A percentile compares a stretch with the other conserved stretches of the same genome.
Evolutionary conservation across 2,797 vertebrate species (phyloP).

Genomic region (Pristis pectinata): DNA sequence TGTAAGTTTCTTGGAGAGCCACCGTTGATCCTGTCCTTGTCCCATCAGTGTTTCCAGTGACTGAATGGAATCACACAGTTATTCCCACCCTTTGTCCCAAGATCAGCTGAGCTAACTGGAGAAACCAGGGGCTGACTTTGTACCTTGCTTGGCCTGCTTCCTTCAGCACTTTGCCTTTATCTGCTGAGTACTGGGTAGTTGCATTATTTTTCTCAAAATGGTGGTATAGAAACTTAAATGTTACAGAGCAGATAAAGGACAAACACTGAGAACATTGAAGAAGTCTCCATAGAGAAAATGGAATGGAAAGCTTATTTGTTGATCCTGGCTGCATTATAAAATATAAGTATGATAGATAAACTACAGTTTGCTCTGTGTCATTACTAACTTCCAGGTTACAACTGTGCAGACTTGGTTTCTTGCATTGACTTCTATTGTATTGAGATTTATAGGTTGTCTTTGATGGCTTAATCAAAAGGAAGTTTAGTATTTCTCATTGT

Average conservation of each 20-base stretch:
- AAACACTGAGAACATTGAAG: not conserved
- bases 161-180: not conserved
- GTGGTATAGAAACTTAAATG: not conserved
- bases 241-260: not conserved
- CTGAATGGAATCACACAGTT: not conserved
- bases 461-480: not conserved
- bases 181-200: not conserved
- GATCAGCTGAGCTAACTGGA: not conserved
- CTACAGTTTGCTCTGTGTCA: not conserved
- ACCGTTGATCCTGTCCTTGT: not conserved
- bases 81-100: not conserved
- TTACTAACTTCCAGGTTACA: slow-evolving; percentile 1
- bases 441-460: not conserved
- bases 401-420: not conserved
- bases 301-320: not conserved
- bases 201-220: not conserved
- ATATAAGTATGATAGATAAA: not conserved
- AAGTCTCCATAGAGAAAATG: not conserved
- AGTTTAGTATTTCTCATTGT: not conserved
- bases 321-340: not conserved
- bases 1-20: not conserved
- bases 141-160: not conserved
- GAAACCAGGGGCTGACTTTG: not conserved
- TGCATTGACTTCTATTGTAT: not conserved
- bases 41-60: not conserved